Percentiles rank a stretch among this genome's conserved stretches.
These are phyloP conservation scores for Prietella phreatophila DNA, from an alignment of 2,113 vertebrate genomes.

Conservation along the genomic window DNA sequence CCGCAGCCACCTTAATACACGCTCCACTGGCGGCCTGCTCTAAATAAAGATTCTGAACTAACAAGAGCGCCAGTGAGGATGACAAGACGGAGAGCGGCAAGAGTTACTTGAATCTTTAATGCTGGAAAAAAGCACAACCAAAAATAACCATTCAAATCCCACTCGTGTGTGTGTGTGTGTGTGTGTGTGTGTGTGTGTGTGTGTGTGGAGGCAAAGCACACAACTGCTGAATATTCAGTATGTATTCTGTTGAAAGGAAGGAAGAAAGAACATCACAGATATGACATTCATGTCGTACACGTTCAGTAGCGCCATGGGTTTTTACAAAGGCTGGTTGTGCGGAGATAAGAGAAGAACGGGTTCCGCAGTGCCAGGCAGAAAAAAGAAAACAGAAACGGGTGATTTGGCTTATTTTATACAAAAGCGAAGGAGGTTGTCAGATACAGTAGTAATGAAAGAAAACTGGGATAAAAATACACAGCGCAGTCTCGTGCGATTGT, in stretches of 20 bases:
- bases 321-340: neutral
- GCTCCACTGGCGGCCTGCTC: slow-evolving; percentile 58
- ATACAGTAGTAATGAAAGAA: neutral
- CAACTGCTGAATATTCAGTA: slow-evolving; percentile 35
- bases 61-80: slow-evolving; percentile 45
- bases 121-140: slow-evolving; percentile 54
- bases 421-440: too few relatives aligned
- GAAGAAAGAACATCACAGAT: slow-evolving; percentile 6
- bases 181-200: neutral
- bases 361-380: neutral
- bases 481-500: neutral
- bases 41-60: slow-evolving; percentile 67
- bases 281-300: neutral
- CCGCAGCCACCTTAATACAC: slow-evolving; percentile 24
- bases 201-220: slow-evolving; percentile 26
- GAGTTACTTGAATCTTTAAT: slow-evolving; percentile 68
- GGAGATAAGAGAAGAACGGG: neutral
- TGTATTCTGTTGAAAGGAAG: slow-evolving; percentile 18
- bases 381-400: neutral
- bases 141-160: slow-evolving; percentile 63
- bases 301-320: neutral
- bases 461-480: neutral
- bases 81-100: slow-evolving; percentile 48
- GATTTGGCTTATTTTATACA: neutral
- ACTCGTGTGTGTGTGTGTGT: too few relatives aligned